Evolutionary conservation across 2,797 vertebrate species (phyloP), one percentile per base, ranked within the genome.

Genomic region (Enteromius argenteus): DNA sequence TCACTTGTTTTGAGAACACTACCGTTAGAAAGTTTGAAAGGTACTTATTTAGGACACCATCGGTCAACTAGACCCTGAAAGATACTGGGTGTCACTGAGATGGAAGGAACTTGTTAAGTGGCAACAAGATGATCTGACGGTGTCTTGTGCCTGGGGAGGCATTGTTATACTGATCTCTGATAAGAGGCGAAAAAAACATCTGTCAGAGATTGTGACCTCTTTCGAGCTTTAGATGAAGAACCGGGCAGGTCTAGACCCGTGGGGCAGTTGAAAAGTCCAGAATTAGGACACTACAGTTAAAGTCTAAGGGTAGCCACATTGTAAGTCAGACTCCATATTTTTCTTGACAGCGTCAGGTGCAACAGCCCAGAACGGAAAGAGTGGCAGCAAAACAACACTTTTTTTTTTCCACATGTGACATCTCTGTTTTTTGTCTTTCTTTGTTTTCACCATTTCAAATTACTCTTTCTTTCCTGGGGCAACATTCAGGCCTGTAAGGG

Each of bases 301-400:
- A 46, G n/a, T 30, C 37, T 67, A 39, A 60, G 39, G 17, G 11
- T 37, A 39, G n/a, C 21, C 78, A 60, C 17, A 39, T 14, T 42
- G 56, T 86, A 90, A 83, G 87, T 71, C 90, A 81, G 80, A 83
- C 80, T 83, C 85, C 79, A 86, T 75, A 53, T 92, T 92, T 91
- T 90, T 90, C 91, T 89, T 89, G 86, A 92, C 42, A 77, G 32
- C 37, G 9, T 35, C 19, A 79, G 75, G 23, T 35, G 10, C 37
- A 69, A 21, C 73, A 73, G 35, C 23, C 58, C 17, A 83, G 46
- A 44, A 71, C 15, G 23, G 30, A 58, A 37, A 27, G 46, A 49
- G 64, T 71, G 35, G 6, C 49, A 79, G 71, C 75, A 84, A 75
- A 79, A 80, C 27, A 68, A 74, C 35, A 58, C 2, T 21, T 42